Evolutionary conservation across 2,113 vertebrate genomes (phyloP), one percentile per base, ranked within the genome.

Genomic region (Aphyosemion australe): DNA sequence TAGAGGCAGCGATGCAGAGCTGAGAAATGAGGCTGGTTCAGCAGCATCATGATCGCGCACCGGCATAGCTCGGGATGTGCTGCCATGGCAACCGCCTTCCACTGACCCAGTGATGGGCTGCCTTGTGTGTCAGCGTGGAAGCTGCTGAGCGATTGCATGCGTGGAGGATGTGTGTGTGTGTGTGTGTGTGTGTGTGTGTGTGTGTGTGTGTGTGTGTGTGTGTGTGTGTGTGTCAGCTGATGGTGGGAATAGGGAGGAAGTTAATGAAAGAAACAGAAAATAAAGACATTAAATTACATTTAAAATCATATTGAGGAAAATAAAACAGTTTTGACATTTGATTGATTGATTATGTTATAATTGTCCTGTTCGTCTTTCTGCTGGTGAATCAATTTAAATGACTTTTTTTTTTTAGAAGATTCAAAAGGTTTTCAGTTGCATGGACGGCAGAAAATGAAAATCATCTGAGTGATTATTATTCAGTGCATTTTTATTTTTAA

Each of bases 31-130:
- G 86, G 65, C 78, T 75, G 82, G 72, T 87, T 89, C 87, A 85
- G 85, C 78, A 74, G 79, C 80, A 83, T 87, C 62, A 65, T 69
- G 82, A 87, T 90, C 88, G 89, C 90, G 92, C 90, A 55, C 87
- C 85, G 89, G 74, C 87, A 83, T 80, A 82, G 89, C 84, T 89
- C 78, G 41, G 86, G 85, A 87, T 82, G 76, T 87, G 92, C 92
- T 93, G 79, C 91, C 87, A 93, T 91, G 87, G 92, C 89, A 94
- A 94, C 93, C 57, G 69, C 84, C 87, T 81, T 90, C 82, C 84
- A 86, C 78, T 92, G 91, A 90, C 88, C 85, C 83, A 89, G 71
- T 88, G 88, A 90, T 79, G 80, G 69, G 74, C 74, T 79, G 84
- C 73, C 63, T 83, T 71, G 87, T 82, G 80, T 90, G 88, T 89